Percentiles rank a stretch among this genome's conserved stretches.
Evolutionary conservation across 2,797 vertebrate species (phyloP).

Genomic region (Miichthys miiuy): DNA sequence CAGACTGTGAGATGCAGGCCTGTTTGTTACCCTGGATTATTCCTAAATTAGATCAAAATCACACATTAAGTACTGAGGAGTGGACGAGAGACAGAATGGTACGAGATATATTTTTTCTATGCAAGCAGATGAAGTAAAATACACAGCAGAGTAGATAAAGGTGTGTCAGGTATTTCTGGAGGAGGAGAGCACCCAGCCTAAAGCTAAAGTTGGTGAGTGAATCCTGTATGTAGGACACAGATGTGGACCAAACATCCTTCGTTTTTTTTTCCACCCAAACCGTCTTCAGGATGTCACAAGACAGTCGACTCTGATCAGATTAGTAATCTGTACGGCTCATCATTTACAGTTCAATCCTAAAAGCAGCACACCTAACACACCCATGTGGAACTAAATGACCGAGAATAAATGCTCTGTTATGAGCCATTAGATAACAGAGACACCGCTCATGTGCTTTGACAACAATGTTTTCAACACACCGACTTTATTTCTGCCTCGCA

Average conservation of each 20-base stretch:
- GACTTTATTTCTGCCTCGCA: slow-evolving; percentile 59
- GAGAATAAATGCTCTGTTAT: slow-evolving; percentile 59
- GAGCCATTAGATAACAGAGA: slow-evolving; percentile 61
- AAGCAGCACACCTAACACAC: slow-evolving; percentile 39
- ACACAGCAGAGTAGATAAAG: not conserved
- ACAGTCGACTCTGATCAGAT: slow-evolving; percentile 19
- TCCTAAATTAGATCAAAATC: slow-evolving; percentile 2
- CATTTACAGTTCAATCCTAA: slow-evolving; percentile 1
- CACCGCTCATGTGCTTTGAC: slow-evolving; percentile 64
- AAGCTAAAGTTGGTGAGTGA: slow-evolving; percentile 25
- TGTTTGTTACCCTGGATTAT: not conserved
- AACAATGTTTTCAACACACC: slow-evolving; percentile 57
- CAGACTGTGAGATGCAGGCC: not conserved
- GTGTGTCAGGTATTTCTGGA: slow-evolving; percentile 8
- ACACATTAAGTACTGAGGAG: not conserved
- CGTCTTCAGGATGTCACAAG: slow-evolving; percentile 41
- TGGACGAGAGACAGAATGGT: not conserved
- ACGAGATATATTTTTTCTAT: not conserved
- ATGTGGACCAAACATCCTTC: slow-evolving; percentile 51
- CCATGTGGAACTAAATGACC: slow-evolving; percentile 45
- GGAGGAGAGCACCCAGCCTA: slow-evolving; percentile 2
- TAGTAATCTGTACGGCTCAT: not conserved
- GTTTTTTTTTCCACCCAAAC: slow-evolving; percentile 29
- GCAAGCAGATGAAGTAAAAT: not conserved
- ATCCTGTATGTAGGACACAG: slow-evolving; percentile 51